Conservation (phyloP, 2,888 invertebrate genomes). For the Clistopyga incitator region DNA sequence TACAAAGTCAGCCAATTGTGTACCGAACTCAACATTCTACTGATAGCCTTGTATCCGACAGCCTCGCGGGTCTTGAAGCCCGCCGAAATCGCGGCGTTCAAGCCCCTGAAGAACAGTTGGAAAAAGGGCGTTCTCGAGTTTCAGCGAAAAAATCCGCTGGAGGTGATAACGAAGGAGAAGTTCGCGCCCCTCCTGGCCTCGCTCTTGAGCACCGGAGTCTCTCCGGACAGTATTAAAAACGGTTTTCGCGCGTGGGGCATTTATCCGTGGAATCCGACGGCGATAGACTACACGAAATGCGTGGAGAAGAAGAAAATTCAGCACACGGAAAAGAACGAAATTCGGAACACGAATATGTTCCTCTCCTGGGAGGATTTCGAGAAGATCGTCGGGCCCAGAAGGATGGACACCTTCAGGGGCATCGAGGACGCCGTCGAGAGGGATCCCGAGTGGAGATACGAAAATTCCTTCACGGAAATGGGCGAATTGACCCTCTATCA, state of each 20-base stretch:
- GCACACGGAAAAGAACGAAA: conserved; percentile 37
- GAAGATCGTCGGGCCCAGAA: conserved; percentile 57
- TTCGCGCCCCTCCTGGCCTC: conserved; percentile 72
- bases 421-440: conserved; percentile 59
- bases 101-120: conserved; percentile 70
- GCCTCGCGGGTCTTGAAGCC: conserved; percentile 73
- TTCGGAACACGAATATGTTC: conserved; percentile 50
- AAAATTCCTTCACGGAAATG: conserved; percentile 65
- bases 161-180: conserved; percentile 69
- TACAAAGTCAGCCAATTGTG: conserved; percentile 70
- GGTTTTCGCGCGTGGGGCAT: conserved; percentile 71
- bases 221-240: conserved; percentile 62
- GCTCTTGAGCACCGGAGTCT: conserved; percentile 43
- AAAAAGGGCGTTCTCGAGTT: conserved; percentile 70
- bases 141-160: conserved; percentile 69
- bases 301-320: conserved; percentile 56
- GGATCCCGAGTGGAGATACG: conserved; percentile 63
- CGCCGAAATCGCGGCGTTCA: conserved; percentile 72
- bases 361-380: conserved; percentile 64
- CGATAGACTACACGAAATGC: conserved; percentile 66
- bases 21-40: conserved; percentile 71
- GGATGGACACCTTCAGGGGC: conserved; percentile 55
- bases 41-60: conserved; percentile 75
- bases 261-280: conserved; percentile 70
- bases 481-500: conserved; percentile 61